These are phyloP conservation scores for Pollimyrus isidori DNA, from an alignment of 2,113 vertebrate genomes.

Conservation along the genomic window DNA sequence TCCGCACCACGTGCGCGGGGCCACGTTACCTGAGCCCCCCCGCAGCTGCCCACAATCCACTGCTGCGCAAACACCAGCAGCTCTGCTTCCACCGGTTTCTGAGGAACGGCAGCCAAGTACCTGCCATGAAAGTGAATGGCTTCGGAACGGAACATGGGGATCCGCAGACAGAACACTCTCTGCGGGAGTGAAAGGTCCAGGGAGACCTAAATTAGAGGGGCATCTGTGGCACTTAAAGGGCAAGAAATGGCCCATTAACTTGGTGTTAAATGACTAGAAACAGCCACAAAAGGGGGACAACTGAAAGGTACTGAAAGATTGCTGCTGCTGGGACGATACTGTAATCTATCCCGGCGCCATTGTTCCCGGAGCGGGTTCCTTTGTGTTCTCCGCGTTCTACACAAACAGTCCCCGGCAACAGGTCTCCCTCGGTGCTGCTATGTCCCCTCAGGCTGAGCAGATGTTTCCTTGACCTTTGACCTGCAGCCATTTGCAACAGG, in stretches of 20 bases:
- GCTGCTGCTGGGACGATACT: conserved; percentile 42
- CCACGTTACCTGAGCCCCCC: not conserved
- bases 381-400: conserved; percentile 43
- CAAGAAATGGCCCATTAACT: conserved; percentile 47
- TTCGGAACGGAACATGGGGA: conserved; percentile 31
- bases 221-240: conserved; percentile 46
- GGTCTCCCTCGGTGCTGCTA: conserved; percentile 62
- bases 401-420: conserved; percentile 55
- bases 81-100: not conserved
- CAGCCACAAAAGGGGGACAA: conserved; percentile 14
- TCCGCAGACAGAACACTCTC: conserved; percentile 50
- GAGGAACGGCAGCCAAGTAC: conserved; percentile 49
- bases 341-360: conserved; percentile 43
- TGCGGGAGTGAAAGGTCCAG: conserved; percentile 39
- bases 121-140: conserved; percentile 52
- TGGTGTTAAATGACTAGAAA: conserved; percentile 42
- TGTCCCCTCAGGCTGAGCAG: conserved; percentile 71
- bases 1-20: conserved; percentile 36
- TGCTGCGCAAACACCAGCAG: not conserved
- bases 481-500: conserved; percentile 67
- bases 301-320: conserved; percentile 39
- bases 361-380: conserved; percentile 37
- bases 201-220: conserved; percentile 45
- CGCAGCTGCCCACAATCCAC: not conserved
- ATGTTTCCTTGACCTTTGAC: conserved; percentile 85